Base-by-base conservation (phyloP, 1,140 invertebrate species). In the Drosophila seguyi region DNA sequence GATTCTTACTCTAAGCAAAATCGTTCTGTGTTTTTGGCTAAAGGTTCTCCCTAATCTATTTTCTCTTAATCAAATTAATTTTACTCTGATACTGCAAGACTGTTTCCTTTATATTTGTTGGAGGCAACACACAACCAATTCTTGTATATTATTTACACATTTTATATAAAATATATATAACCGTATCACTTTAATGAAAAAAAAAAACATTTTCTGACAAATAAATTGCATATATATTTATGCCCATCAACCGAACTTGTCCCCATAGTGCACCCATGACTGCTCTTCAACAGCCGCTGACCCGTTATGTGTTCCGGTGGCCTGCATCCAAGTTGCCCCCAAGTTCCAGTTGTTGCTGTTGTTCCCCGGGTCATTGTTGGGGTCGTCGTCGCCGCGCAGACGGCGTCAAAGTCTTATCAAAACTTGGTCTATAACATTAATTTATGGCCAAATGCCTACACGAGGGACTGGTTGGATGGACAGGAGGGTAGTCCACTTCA, bases 381-480 rank as follows among this genome's bases (percentile, higher is more conserved):
- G 31, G 66, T 53, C 65, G 74, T 39, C 65, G 74, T 42, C 58
- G 63, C 58, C 76, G 45, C 48, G 27, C 56, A 75, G 79, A 73
- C 68, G 84, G 81, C 85, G 81, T 90, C 85, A 88, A 90, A 75
- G 81, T 80, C 86, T 88, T 88, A 88, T 88, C 85, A 87, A 88
- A 88, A 88, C 48, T 75, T 81, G 66, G 85, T 77, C 86, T 88
- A 88, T 85, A 85, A 81, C 86, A 88, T 90, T 85, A 88, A 90
- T 90, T 88, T 88, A 88, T 88, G 38, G 78, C 74, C 86, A 59
- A 38, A 75, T 77, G 74, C 60, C 60, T n/a, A 36, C 50, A 50
- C 38, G 31, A 36, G 41, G 62, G 56, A n/a, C 29, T 2, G 25
- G 25, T 4, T 14, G 25, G 29, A 36, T 67, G 77, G 47, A 27